Evolutionary conservation across 2,888 invertebrate species (phyloP).

Genomic region (Reticulitermes lucifugus): DNA sequence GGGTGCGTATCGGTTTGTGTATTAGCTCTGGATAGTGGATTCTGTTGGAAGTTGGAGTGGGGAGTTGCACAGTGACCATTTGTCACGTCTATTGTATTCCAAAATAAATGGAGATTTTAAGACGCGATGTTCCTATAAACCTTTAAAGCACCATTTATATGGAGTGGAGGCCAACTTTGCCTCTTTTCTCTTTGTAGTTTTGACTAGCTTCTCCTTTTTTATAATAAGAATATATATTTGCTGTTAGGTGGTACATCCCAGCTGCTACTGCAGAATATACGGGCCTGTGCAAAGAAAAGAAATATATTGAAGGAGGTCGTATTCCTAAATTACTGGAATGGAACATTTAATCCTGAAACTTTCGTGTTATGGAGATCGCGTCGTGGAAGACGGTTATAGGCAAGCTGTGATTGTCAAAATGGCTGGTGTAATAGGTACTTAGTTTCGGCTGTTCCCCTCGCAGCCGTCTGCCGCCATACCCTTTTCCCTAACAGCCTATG

Average conservation of each 20-base stretch:
- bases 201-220: neutral
- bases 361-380: slow-evolving; percentile 3
- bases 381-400: slow-evolving; percentile 32
- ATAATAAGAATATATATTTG: neutral
- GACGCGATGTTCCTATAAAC: neutral
- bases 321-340: slow-evolving; percentile 1
- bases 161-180: neutral
- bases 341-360: slow-evolving; percentile 31
- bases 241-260: neutral
- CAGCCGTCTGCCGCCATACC: slow-evolving; percentile 3
- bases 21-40: neutral
- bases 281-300: neutral
- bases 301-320: neutral
- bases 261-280: neutral
- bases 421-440: slow-evolving; percentile 32
- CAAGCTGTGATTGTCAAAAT: slow-evolving; percentile 37
- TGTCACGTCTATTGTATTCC: slow-evolving; percentile 3
- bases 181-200: neutral
- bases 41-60: neutral
- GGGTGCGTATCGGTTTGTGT: neutral
- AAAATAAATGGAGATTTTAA: neutral
- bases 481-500: neutral
- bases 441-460: slow-evolving; percentile 13
- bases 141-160: neutral
- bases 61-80: neutral